phyloP scores from a whole-genome alignment of 30 jellyfish, hydroid and myxozoan genomes.

The Hydractinia echinata region DNA sequence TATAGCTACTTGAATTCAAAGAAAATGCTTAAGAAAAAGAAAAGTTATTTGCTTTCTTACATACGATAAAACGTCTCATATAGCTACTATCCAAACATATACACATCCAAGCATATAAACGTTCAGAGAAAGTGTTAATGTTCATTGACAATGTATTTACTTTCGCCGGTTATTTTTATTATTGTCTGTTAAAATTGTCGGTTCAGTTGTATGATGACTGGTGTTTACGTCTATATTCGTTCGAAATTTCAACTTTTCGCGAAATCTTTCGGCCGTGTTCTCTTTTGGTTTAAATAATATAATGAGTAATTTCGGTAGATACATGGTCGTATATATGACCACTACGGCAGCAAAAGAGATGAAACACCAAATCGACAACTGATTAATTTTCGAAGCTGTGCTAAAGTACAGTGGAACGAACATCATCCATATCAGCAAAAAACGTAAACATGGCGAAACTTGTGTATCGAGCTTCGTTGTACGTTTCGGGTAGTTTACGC shows the following conservation, averaged over 20 bases:
- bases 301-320: conserved; percentile 64
- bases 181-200: no score
- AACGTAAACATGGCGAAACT: conserved; percentile 94
- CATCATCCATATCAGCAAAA: conserved; percentile 78
- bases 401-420: conserved; percentile 84
- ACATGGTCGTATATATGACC: conserved; percentile 46
- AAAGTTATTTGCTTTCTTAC: no score
- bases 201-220: no score
- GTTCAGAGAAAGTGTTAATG: no score
- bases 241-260: conserved; percentile 51
- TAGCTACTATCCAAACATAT: no score
- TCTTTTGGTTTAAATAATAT: conserved; percentile 74
- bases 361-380: conserved; percentile 48
- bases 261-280: conserved; percentile 75
- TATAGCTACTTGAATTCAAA: no score
- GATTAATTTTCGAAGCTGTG: conserved; percentile 30
- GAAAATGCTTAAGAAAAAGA: no score
- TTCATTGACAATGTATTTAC: no score
- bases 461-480: conserved; percentile 96
- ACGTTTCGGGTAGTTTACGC: conserved; percentile 84
- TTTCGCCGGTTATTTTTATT: no score
- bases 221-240: not conserved
- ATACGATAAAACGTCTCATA: no score
- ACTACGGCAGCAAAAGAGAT: conserved; percentile 54
- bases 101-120: no score